phyloP scores from a whole-genome alignment of 2,888 invertebrate species.

The Spisula subtruncata region DNA sequence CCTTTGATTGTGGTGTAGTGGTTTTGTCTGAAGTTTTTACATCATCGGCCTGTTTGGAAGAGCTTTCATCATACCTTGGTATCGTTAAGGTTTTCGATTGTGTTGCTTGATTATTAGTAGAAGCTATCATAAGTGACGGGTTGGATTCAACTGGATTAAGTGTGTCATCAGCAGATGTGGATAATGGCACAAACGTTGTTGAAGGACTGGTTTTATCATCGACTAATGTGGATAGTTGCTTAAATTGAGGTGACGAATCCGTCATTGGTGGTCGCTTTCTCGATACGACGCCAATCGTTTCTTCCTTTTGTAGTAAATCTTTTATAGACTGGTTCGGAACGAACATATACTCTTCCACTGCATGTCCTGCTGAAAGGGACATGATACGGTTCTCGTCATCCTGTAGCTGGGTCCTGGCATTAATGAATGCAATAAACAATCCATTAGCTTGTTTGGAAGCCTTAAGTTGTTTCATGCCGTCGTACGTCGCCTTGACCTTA shows the following conservation, averaged over 20 bases:
- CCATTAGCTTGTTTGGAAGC: not conserved
- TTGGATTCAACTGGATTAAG: no score
- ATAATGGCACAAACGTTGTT: no score
- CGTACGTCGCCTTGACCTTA: not conserved
- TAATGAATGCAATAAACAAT: not conserved
- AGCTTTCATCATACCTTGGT: no score
- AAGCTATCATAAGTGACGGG: no score
- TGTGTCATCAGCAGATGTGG: no score
- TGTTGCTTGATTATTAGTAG: no score
- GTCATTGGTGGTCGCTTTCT: not conserved
- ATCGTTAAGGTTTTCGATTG: no score
- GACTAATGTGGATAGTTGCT: not conserved
- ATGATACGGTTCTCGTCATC: not conserved
- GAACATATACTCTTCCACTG: not conserved
- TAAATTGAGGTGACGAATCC: no score
- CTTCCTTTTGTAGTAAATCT: not conserved
- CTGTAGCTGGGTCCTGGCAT: not conserved
- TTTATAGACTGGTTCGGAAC: not conserved
- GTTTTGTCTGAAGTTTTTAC: no score
- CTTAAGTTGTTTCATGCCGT: not conserved
- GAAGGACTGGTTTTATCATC: no score
- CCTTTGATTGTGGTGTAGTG: no score
- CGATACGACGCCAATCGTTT: not conserved
- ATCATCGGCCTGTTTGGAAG: no score
- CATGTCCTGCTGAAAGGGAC: not conserved